Evolutionary conservation across 2,113 vertebrate genomes (phyloP), one percentile per base, ranked within the genome.

Genomic region (Onychostoma macrolepis): DNA sequence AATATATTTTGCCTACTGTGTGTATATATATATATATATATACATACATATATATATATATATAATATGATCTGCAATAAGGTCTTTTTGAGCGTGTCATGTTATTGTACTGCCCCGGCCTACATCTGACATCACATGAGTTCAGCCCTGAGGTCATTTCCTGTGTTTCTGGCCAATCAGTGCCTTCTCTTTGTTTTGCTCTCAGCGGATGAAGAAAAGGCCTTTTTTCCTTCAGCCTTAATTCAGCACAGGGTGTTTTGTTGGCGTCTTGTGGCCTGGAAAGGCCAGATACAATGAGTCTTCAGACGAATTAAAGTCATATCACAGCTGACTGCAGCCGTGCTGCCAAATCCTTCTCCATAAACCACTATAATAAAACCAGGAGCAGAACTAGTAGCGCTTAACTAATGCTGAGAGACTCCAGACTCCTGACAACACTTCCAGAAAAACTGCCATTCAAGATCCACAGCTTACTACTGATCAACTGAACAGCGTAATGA

Each of bases 241-340:
- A 90, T 89, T 86, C 80, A 94, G 38, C 15, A 92, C 90, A 90
- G 50, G 90, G 93, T 91, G 89, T 92, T 94, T 95, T 95, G 90
- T 94, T 90, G 94, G 89, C 89, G 91, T 85, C 91, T 93, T 87
- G 90, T 96, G 94, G 96, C 93, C 96, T 91, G 30, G 63, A 86
- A 75, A 90, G 93, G 92, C 88, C 92, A 71, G 74, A 45, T 71
- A 63, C 79, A 71, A 74, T 77, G 78, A 85, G 91, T 94, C 93
- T 92, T 91, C 80, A 90, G 90, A 94, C 93, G 92, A 91, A 91
- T 93, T 85, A 90, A 92, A 95, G 93, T 86, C 89, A 85, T 85
- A 71, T 78, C 74, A 77, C 76, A 63, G 43, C 83, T 72, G 85
- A 36, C 72, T 77, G 71, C 33, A 67, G 30, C 43, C 75, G 4